Conservation (phyloP, 2,113 vertebrate genomes). For the Seriola quinqueradiata region DNA sequence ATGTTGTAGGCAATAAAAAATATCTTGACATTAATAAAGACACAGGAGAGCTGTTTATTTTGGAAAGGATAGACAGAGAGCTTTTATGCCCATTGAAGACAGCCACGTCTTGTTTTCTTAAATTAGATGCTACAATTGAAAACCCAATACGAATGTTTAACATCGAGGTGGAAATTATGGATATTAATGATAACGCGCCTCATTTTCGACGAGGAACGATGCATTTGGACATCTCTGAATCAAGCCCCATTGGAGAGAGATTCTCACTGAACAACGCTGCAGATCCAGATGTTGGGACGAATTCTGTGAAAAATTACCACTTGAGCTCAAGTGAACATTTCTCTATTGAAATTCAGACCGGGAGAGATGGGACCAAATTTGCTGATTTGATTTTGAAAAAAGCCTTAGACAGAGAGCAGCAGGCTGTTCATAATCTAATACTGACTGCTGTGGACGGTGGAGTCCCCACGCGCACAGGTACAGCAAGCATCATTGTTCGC, state of each 20-base stretch:
- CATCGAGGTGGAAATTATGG: slow-evolving; percentile 76
- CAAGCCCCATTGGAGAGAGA: slow-evolving; percentile 68
- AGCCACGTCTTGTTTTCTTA: slow-evolving; percentile 58
- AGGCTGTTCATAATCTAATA: slow-evolving; percentile 73
- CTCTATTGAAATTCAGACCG: slow-evolving; percentile 77
- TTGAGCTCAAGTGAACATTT: slow-evolving; percentile 75
- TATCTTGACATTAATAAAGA: slow-evolving; percentile 85
- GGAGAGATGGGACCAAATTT: slow-evolving; percentile 77
- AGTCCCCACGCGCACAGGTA: slow-evolving; percentile 74
- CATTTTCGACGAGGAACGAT: slow-evolving; percentile 82
- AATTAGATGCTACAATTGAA: slow-evolving; percentile 85
- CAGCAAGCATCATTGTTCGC: slow-evolving; percentile 73
- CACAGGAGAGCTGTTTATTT: slow-evolving; percentile 76
- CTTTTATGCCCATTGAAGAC: slow-evolving; percentile 20
- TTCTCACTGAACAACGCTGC: slow-evolving; percentile 80
- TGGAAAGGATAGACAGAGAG: slow-evolving; percentile 77
- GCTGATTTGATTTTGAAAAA: slow-evolving; percentile 73
- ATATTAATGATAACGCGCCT: slow-evolving; percentile 80
- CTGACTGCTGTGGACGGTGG: slow-evolving; percentile 83
- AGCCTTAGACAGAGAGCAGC: slow-evolving; percentile 71
- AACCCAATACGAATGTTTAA: slow-evolving; percentile 84
- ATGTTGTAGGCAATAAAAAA: slow-evolving; percentile 74
- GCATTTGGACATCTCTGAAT: slow-evolving; percentile 79
- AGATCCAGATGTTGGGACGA: slow-evolving; percentile 75
- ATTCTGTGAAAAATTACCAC: slow-evolving; percentile 76